phyloP scores from a whole-genome alignment of 2,113 vertebrate genomes.

The Bos indicus region DNA sequence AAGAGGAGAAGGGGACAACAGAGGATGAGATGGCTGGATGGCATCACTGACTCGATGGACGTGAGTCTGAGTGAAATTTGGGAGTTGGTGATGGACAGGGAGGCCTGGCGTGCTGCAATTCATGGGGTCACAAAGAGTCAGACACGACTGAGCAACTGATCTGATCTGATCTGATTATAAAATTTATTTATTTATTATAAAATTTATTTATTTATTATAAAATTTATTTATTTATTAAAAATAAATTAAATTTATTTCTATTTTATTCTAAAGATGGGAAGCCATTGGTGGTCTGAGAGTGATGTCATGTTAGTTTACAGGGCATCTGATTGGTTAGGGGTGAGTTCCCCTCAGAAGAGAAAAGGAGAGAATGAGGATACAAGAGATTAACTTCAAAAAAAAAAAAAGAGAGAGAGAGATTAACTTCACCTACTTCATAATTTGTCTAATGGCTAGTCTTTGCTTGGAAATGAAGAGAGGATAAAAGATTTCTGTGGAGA shows the following conservation, averaged over 20 bases:
- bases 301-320: not conserved
- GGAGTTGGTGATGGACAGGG: too few relatives aligned
- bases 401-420: not conserved
- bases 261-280: not conserved
- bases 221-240: too few relatives aligned
- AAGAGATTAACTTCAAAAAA: not conserved
- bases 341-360: not conserved
- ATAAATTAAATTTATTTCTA: too few relatives aligned
- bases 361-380: not conserved
- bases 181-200: too few relatives aligned
- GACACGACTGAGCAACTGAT: too few relatives aligned
- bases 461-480: not conserved
- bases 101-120: too few relatives aligned
- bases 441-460: not conserved
- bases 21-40: too few relatives aligned
- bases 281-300: not conserved
- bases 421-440: conserved; percentile 17
- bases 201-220: not conserved
- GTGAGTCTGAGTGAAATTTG: too few relatives aligned
- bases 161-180: too few relatives aligned
- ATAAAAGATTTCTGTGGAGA: not conserved
- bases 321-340: not conserved
- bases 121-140: too few relatives aligned
- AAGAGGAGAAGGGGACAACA: too few relatives aligned
- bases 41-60: too few relatives aligned